phyloP scores from a whole-genome alignment of 1,140 invertebrate genomes.

The Drosophila nannoptera region DNA sequence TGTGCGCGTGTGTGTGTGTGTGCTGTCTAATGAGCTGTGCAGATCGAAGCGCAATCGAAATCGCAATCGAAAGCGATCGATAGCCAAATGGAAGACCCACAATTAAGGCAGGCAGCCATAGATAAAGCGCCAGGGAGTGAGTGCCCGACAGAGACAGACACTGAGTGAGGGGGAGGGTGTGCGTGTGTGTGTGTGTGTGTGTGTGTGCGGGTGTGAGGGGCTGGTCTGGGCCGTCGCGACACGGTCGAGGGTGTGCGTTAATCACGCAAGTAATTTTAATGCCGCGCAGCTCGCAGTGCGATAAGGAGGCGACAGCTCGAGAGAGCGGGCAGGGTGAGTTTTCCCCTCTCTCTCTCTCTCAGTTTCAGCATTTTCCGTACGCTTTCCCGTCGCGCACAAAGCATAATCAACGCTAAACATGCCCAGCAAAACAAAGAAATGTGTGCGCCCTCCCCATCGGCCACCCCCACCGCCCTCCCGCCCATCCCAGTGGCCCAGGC shows the following conservation, averaged over 20 bases:
- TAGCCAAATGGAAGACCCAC: slow-evolving; percentile 73
- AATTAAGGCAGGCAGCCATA: slow-evolving; percentile 76
- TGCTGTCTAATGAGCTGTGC: slow-evolving; percentile 65
- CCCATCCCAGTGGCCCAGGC: neutral
- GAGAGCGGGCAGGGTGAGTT: slow-evolving; percentile 51
- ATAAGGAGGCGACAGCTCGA: slow-evolving; percentile 52
- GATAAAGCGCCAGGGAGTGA: slow-evolving; percentile 50
- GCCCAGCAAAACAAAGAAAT: slow-evolving; percentile 70
- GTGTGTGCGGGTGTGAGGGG: too few relatives aligned
- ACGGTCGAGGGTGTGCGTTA: slow-evolving; percentile 71
- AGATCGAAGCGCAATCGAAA: slow-evolving; percentile 38
- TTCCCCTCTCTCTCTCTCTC: slow-evolving; percentile 2
- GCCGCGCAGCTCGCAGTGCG: slow-evolving; percentile 47
- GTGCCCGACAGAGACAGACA: neutral
- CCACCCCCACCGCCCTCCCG: neutral
- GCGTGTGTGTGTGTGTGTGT: neutral
- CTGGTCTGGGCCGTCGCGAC: slow-evolving; percentile 6
- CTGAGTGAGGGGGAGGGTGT: neutral
- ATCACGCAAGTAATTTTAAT: slow-evolving; percentile 77
- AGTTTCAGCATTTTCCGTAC: too few relatives aligned
- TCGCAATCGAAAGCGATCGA: slow-evolving; percentile 63
- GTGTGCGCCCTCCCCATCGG: slow-evolving; percentile 4
- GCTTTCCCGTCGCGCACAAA: slow-evolving; percentile 38
- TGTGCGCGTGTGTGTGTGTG: slow-evolving; percentile 1
- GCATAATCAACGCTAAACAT: slow-evolving; percentile 75